These are phyloP conservation scores for Bradypodion ventrale DNA, from an alignment of 2,797 vertebrate genomes.

Conservation along the genomic window DNA sequence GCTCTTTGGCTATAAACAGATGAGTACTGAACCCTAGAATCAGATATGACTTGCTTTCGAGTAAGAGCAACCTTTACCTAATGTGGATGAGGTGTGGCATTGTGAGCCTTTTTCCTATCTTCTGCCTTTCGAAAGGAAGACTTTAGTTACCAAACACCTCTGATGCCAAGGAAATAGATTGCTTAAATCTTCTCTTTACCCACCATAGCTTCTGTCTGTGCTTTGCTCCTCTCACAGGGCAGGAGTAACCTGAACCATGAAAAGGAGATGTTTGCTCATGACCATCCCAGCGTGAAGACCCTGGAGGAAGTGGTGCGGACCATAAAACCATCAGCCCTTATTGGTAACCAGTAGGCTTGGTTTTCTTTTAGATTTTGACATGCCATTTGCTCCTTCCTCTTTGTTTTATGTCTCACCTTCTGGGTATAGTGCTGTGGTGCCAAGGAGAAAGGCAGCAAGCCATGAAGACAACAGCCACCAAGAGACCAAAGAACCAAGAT, in stretches of 20 bases:
- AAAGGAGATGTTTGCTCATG: conserved; percentile 93
- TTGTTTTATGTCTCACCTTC: not conserved
- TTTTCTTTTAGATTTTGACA: not conserved
- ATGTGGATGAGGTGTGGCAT: too few relatives aligned
- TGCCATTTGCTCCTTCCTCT: not conserved
- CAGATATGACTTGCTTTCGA: too few relatives aligned
- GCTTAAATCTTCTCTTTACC: not conserved
- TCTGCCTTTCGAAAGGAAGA: not conserved
- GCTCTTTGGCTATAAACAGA: too few relatives aligned
- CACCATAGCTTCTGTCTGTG: not conserved
- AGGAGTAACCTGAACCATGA: conserved; percentile 91
- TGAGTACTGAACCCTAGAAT: too few relatives aligned
- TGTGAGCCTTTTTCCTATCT: not conserved
- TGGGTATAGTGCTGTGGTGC: not conserved
- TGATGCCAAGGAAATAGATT: not conserved
- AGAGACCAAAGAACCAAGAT: not conserved
- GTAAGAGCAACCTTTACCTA: too few relatives aligned
- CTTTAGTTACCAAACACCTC: not conserved
- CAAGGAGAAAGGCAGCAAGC: not conserved
- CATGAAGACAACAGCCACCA: not conserved
- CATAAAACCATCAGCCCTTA: conserved; percentile 92
- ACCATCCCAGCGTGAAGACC: conserved; percentile 86
- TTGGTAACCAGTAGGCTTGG: conserved; percentile 79
- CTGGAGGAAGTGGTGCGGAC: conserved; percentile 91
- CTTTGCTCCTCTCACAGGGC: conserved; percentile 74